Percentiles rank a stretch among this genome's conserved stretches.
Evolutionary conservation across 2,113 vertebrate species (phyloP).

Genomic region (Brevimyrus niger): DNA sequence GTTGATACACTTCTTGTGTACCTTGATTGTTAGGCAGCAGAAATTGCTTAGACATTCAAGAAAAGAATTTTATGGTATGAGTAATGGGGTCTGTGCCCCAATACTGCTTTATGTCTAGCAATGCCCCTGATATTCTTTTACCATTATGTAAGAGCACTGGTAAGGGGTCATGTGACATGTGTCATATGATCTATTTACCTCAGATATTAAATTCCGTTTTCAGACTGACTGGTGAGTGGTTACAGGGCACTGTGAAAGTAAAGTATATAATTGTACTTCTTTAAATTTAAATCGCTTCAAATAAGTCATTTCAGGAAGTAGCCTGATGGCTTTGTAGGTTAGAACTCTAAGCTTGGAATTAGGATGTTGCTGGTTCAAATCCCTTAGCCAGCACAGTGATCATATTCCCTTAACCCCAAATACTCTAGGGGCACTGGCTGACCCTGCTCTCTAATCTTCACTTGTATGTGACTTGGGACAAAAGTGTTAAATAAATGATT

Average conservation of each 20-base stretch:
- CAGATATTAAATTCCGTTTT: not conserved
- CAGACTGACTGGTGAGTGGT: not conserved
- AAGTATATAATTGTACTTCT: not conserved
- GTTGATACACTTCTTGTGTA: not conserved
- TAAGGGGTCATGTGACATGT: not conserved
- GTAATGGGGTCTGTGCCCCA: not conserved
- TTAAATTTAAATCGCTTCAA: not conserved
- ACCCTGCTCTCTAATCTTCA: not conserved
- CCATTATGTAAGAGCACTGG: not conserved
- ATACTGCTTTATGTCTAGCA: not conserved
- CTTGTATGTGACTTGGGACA: not conserved
- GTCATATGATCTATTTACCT: not conserved
- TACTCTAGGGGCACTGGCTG: not conserved
- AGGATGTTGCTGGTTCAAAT: not conserved
- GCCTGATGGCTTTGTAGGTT: not conserved
- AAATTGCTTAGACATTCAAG: not conserved
- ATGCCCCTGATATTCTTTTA: not conserved
- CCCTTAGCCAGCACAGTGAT: not conserved
- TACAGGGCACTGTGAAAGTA: not conserved
- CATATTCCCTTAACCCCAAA: not conserved
- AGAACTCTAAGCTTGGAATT: not conserved
- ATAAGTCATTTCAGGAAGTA: not conserved
- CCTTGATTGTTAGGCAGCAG: not conserved
- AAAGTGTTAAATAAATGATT: not conserved
- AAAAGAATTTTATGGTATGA: not conserved